Conservation (phyloP, 2,888 invertebrate genomes). For the Fragum fragum region DNA sequence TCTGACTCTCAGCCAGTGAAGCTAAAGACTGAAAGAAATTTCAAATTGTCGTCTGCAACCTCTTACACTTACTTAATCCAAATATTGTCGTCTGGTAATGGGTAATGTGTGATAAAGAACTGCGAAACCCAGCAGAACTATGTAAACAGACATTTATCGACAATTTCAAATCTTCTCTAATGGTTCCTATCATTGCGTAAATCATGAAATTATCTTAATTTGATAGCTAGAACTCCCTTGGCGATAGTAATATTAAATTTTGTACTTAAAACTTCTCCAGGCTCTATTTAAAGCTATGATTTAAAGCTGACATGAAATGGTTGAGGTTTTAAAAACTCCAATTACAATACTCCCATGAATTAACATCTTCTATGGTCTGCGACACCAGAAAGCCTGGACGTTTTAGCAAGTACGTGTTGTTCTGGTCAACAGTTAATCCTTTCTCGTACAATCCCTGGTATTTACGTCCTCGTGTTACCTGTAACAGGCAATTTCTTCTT, state of each 20-base stretch:
- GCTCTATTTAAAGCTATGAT: not conserved
- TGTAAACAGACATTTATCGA: conserved; percentile 13
- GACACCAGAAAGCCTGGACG: no score
- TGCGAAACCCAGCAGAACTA: not conserved
- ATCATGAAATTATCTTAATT: conserved; percentile 28
- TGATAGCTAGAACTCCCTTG: conserved; percentile 12
- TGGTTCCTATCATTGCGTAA: conserved; percentile 19
- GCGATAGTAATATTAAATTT: conserved; percentile 6
- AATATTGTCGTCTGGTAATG: no score
- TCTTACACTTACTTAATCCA: no score
- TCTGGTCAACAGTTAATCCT: no score
- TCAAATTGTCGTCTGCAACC: no score
- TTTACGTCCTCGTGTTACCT: no score
- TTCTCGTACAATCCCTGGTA: no score
- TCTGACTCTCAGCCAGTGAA: no score
- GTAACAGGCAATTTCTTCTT: no score
- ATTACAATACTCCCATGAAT: not conserved
- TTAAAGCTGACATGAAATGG: not conserved
- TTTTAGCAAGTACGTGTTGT: no score
- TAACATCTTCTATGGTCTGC: no score
- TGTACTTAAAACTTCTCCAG: not conserved
- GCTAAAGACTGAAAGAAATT: no score
- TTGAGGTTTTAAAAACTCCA: not conserved
- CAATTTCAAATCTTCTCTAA: conserved; percentile 12
- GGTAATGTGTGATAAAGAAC: not conserved